A percentile compares a stretch with the other conserved stretches of the same genome.
These are phyloP conservation scores for Cantharis nigra DNA, from an alignment of 2,888 invertebrate genomes.

Conservation along the genomic window DNA sequence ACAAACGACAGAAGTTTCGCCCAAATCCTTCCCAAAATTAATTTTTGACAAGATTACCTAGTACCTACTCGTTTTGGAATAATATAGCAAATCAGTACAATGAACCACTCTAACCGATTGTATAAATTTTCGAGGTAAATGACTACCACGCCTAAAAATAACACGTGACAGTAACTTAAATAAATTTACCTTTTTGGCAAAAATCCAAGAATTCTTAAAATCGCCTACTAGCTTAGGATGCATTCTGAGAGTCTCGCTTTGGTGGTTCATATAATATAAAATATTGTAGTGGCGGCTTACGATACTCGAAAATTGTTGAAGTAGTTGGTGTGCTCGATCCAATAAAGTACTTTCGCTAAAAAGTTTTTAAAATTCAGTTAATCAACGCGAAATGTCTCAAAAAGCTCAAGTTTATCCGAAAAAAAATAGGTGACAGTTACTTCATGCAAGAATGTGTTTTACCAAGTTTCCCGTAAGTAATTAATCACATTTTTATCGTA, in stretches of 20 bases:
- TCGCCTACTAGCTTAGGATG: slow-evolving; percentile 1
- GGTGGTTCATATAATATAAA: neutral
- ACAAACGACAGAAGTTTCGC: neutral
- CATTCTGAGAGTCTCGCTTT: slow-evolving; percentile 6
- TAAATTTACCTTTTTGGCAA: slow-evolving; percentile 22
- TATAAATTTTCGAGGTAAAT: slow-evolving; percentile 12
- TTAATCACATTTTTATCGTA: neutral
- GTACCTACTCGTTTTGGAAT: neutral
- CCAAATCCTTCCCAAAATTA: neutral
- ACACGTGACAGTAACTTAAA: slow-evolving; percentile 10
- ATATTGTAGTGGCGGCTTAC: neutral
- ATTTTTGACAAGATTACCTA: neutral
- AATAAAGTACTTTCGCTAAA: neutral
- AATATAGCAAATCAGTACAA: neutral
- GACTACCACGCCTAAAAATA: slow-evolving; percentile 15
- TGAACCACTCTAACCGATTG: neutral
- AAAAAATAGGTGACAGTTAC: neutral
- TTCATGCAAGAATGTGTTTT: neutral
- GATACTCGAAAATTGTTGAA: neutral
- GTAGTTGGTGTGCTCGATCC: neutral
- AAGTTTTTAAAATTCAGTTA: slow-evolving; percentile 11
- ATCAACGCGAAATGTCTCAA: slow-evolving; percentile 11
- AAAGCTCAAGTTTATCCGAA: slow-evolving; percentile 17
- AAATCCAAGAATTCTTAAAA: slow-evolving; percentile 26
- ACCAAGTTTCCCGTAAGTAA: neutral